Conservation (phyloP, 2,797 vertebrate genomes). For the Poecilia gillii region DNA sequence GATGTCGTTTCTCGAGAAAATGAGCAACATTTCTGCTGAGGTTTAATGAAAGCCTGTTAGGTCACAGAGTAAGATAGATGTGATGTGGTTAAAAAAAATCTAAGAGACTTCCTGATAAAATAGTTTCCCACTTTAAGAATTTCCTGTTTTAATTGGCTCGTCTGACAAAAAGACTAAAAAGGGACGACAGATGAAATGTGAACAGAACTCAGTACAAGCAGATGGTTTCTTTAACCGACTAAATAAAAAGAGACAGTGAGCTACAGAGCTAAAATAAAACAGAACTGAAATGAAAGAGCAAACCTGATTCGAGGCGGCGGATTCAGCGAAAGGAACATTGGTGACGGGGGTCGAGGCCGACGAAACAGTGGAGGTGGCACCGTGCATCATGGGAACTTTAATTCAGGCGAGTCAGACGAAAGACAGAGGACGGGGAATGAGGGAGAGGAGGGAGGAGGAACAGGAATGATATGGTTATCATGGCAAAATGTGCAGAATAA, state of each 20-base stretch:
- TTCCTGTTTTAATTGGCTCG: slow-evolving; percentile 48
- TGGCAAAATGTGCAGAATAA: slow-evolving; percentile 90
- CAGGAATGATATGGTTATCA: slow-evolving; percentile 90
- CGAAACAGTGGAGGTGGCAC: slow-evolving; percentile 97
- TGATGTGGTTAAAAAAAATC: slow-evolving; percentile 22
- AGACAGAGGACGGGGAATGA: slow-evolving; percentile 88
- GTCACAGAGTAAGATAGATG: slow-evolving; percentile 18
- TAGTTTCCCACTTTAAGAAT: slow-evolving; percentile 20
- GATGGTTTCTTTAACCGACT: slow-evolving; percentile 32
- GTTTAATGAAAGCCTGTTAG: not conserved
- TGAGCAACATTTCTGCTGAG: not conserved
- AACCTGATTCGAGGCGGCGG: slow-evolving; percentile 98
- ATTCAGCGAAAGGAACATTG: slow-evolving; percentile 97
- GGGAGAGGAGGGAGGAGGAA: slow-evolving; percentile 85
- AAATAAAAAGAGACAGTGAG: slow-evolving; percentile 53
- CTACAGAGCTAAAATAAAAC: slow-evolving; percentile 81
- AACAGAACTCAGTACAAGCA: slow-evolving; percentile 44
- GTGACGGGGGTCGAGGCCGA: slow-evolving; percentile 95
- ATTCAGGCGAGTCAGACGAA: slow-evolving; percentile 94
- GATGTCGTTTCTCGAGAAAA: not conserved
- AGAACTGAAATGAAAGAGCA: slow-evolving; percentile 93
- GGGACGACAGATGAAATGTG: slow-evolving; percentile 62
- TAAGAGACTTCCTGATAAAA: slow-evolving; percentile 33
- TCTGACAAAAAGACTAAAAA: slow-evolving; percentile 34
- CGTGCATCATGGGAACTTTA: slow-evolving; percentile 99